Evolutionary conservation across 2,797 vertebrate genomes (phyloP), one percentile per base, ranked within the genome.

Genomic region (Mico argentatus): DNA sequence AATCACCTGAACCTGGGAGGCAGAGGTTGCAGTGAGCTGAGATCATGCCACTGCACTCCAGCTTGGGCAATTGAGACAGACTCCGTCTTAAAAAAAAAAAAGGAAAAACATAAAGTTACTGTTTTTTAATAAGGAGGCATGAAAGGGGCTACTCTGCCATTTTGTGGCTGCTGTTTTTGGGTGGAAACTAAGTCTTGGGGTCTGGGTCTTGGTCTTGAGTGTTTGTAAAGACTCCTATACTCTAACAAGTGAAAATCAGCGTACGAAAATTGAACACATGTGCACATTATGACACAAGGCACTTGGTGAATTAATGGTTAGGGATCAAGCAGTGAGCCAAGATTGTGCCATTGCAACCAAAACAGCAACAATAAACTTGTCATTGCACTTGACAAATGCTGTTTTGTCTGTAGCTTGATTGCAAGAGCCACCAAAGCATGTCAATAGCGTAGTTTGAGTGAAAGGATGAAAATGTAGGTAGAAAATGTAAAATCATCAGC

Each of bases 51-150:
- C 30, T n/a, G 61, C 15, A 67, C 33, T 67, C 33, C 61, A 67
- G 1, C 33, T 14, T 67, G 33, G 61, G 61, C 3, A 17, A n/a
- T 17, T 19, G 7, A 33, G 61, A 0, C 3, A 67, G 33, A 33
- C 30, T n/a, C 15, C 0, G 0, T 67, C 61, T 4, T 1, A 17
- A 4, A 4, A n/a, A 33, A 64, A 33, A 33, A 61, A 30, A 26
- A 70, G 87, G 46, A 84, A 67, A 73, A 76, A 19, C 22, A 44
- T 10, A 17, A n/a, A 67, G 20, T 88, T 36, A 77, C 59, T 48
- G 6, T 76, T 95, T 95, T 77, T 27, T 67, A 50, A 50, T 46
- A 36, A 61, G 52, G 24, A 87, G 61, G 14, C 14, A 4, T 1
- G 5, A 90, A 15, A 72, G 61, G 57, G 59, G 19, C 26, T 19